phyloP scores from a whole-genome alignment of 2,797 vertebrate genomes.

The Triplophysa bombifrons region DNA sequence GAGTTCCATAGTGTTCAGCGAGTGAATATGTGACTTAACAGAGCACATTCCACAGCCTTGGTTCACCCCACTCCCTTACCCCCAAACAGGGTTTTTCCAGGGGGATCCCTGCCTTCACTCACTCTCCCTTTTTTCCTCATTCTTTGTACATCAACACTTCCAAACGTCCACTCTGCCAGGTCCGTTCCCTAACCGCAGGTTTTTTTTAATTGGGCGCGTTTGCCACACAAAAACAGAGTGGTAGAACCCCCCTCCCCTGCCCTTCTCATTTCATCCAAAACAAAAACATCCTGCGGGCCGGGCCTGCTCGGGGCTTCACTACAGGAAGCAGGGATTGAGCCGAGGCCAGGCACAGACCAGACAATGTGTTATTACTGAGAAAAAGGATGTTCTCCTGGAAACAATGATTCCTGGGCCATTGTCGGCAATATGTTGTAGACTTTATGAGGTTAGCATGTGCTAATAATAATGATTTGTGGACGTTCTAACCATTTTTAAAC shows the following conservation, averaged over 20 bases:
- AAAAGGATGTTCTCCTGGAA: constrained; percentile 51
- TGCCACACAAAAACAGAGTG: constrained; percentile 40
- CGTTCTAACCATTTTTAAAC: too few relatives aligned
- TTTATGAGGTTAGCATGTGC: background rate
- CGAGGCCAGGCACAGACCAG: constrained; percentile 41
- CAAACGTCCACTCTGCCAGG: constrained; percentile 37
- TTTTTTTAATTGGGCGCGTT: constrained; percentile 10
- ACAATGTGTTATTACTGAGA: constrained; percentile 35
- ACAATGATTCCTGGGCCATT: constrained; percentile 32
- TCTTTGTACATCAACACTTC: constrained; percentile 46
- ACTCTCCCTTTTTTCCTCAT: background rate
- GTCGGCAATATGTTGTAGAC: constrained; percentile 7
- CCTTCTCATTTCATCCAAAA: constrained; percentile 48
- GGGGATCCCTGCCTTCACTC: constrained; percentile 65
- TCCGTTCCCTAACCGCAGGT: constrained; percentile 13
- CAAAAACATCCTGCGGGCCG: constrained; percentile 72
- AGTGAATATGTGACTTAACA: constrained; percentile 81
- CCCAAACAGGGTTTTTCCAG: constrained; percentile 66
- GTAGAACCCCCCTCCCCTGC: background rate
- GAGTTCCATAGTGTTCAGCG: constrained; percentile 80
- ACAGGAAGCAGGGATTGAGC: constrained; percentile 54
- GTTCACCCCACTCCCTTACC: constrained; percentile 42
- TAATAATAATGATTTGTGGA: background rate
- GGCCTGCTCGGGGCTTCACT: constrained; percentile 49
- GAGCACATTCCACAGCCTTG: constrained; percentile 79